Base-by-base conservation (phyloP, 2,888 invertebrate genomes). In the Ypsolopha sequella region DNA sequence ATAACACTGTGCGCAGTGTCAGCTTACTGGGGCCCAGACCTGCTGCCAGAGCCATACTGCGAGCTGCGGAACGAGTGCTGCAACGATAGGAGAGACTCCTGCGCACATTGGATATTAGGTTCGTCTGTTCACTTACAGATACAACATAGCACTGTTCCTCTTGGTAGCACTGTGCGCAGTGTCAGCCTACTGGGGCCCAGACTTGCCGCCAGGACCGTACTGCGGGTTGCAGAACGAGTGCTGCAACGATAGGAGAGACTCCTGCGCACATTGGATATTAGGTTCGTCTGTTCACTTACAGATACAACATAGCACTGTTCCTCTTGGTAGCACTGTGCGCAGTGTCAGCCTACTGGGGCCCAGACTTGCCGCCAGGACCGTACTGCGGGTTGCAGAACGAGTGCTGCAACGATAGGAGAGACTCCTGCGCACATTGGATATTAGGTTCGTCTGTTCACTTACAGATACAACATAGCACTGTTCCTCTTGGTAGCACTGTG, bases 351-450 rank as follows among this genome's bases (percentile, higher is more conserved):
- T 80, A 79, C 58, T 58, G 57, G 14, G 78, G 77, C 0, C 68
- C 80, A 0, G 90, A 88, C 53, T 61, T 91, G 3, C 88, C 88
- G 0, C 80, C 82, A 0, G 90, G 91, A 0, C 89, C 89, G 0
- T 92, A 89, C 68, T 91, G 91, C 63, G 87, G 77, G 0, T 51
- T 53, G 6, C 70, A 67, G 1, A 67, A 73, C 8, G 73, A 79
- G 13, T 97, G 97, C 74, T 98, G 98, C 67, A 65, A 65, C 0
- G 89, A 91, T 48, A 87, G 98, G 46, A 82, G 90, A 57, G 98
- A 98, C 73, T 88, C 89, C 13, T 98, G 98, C 72, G 90, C 95
- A 0, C 89, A 92, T 51, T 92, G 91, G 33, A 95, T 97, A 64
- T 76, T 93, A 54, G 89, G 92, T 91, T 57, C 4, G 24, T 24